These are phyloP conservation scores for Aphelenchoides avenae DNA, from an alignment of 1,140 invertebrate genomes.

Conservation along the genomic window DNA sequence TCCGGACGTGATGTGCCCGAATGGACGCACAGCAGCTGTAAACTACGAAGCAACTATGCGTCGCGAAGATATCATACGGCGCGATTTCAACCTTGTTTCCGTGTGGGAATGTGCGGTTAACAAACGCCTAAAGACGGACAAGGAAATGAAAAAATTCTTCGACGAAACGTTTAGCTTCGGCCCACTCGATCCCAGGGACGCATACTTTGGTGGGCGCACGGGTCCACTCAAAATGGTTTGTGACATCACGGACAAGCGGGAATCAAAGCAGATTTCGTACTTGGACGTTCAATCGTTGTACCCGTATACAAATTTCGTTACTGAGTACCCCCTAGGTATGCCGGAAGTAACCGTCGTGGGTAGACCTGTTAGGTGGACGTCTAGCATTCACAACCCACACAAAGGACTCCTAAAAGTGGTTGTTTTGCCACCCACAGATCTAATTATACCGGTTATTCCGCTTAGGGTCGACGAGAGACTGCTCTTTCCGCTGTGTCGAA, in stretches of 20 bases:
- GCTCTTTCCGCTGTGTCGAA: slow-evolving; percentile 2
- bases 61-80: background rate
- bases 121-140: background rate
- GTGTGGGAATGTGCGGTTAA: slow-evolving; percentile 14
- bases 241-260: background rate
- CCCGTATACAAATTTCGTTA: background rate
- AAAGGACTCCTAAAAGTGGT: slow-evolving; percentile 6
- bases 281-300: slow-evolving; percentile 7
- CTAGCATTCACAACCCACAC: background rate
- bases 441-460: slow-evolving; percentile 5
- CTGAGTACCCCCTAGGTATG: background rate
- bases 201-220: slow-evolving; percentile 2
- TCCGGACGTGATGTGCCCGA: background rate
- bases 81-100: background rate
- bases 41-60: background rate
- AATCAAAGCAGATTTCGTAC: background rate
- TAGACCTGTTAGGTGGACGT: slow-evolving; percentile 1
- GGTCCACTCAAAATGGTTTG: background rate
- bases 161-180: background rate
- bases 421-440: background rate
- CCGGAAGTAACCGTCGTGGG: background rate
- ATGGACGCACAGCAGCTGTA: background rate
- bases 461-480: slow-evolving; percentile 7
- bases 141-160: slow-evolving; percentile 2
- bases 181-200: background rate